phyloP scores from a whole-genome alignment of 2,888 invertebrate genomes.

The Gandaritis pyraliata region DNA sequence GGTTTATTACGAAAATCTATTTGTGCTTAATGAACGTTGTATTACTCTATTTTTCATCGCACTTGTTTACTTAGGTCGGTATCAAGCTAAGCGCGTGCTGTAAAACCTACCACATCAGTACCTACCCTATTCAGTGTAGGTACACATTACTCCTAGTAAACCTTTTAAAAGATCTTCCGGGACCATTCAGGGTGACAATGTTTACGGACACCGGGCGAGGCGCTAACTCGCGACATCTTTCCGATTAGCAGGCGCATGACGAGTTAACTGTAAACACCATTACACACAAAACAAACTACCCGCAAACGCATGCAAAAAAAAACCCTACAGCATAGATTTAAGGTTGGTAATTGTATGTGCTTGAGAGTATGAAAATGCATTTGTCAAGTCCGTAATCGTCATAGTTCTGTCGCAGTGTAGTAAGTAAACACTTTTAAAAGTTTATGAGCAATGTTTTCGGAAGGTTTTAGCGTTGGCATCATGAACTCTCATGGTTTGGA shows the following conservation, averaged over 20 bases:
- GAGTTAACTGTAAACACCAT: constrained; percentile 82
- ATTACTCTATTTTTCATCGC: too few relatives aligned
- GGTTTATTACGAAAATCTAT: too few relatives aligned
- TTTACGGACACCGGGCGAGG: constrained; percentile 82
- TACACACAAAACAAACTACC: constrained; percentile 51
- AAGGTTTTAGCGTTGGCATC: constrained; percentile 78
- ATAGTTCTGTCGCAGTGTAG: constrained; percentile 76
- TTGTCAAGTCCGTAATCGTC: constrained; percentile 67
- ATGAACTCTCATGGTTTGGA: constrained; percentile 74
- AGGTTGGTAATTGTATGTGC: neutral
- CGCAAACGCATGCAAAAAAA: constrained; percentile 25
- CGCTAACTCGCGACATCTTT: constrained; percentile 81
- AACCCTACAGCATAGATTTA: constrained; percentile 27
- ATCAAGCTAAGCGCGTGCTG: constrained; percentile 16
- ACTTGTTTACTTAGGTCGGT: too few relatives aligned
- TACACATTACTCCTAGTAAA: constrained; percentile 27
- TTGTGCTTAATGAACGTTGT: too few relatives aligned
- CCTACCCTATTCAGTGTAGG: constrained; percentile 4
- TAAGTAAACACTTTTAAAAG: constrained; percentile 82
- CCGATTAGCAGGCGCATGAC: constrained; percentile 78
- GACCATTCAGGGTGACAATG: constrained; percentile 77
- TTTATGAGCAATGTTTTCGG: constrained; percentile 79
- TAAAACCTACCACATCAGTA: neutral
- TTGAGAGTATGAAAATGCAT: constrained; percentile 43
- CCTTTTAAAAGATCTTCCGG: constrained; percentile 46